Evolutionary conservation across 2,113 vertebrate genomes (phyloP).

Genomic region (Clinocottus analis): DNA sequence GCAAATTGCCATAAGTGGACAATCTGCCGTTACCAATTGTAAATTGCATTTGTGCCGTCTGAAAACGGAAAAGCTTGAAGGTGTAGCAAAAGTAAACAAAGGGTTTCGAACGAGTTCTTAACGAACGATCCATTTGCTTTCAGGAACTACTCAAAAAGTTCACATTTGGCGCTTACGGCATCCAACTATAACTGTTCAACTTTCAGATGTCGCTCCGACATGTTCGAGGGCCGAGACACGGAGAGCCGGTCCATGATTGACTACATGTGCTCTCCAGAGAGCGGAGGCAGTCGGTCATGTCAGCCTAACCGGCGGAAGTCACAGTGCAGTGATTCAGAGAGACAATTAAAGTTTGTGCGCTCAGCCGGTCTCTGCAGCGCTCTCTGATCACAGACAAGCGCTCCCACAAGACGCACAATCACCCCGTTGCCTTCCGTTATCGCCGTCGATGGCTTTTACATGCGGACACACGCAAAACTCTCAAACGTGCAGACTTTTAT

Average conservation of each 20-base stretch:
- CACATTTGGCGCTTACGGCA: neutral
- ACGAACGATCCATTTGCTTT: neutral
- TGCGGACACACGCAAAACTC: neutral
- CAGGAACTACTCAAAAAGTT: neutral
- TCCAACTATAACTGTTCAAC: neutral
- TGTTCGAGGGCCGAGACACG: neutral
- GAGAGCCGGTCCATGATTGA: constrained; percentile 51
- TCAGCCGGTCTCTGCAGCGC: constrained; percentile 60
- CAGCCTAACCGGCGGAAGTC: constrained; percentile 68
- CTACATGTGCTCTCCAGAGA: constrained; percentile 54
- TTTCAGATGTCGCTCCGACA: neutral
- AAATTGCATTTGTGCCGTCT: neutral
- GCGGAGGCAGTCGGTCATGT: constrained; percentile 59
- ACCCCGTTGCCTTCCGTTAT: constrained; percentile 68
- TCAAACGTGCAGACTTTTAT: neutral
- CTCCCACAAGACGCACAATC: constrained; percentile 48
- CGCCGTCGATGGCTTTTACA: constrained; percentile 44
- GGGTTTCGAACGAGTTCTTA: neutral
- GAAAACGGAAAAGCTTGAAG: neutral
- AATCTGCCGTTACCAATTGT: neutral
- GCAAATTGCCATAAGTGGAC: neutral
- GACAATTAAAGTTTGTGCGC: constrained; percentile 76
- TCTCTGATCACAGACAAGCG: constrained; percentile 74
- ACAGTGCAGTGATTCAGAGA: constrained; percentile 66
- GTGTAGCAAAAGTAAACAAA: neutral